A percentile compares a stretch with the other conserved stretches of the same genome.
These are phyloP conservation scores for Hirundo rustica DNA, from an alignment of 2,797 vertebrate species.

Conservation along the genomic window DNA sequence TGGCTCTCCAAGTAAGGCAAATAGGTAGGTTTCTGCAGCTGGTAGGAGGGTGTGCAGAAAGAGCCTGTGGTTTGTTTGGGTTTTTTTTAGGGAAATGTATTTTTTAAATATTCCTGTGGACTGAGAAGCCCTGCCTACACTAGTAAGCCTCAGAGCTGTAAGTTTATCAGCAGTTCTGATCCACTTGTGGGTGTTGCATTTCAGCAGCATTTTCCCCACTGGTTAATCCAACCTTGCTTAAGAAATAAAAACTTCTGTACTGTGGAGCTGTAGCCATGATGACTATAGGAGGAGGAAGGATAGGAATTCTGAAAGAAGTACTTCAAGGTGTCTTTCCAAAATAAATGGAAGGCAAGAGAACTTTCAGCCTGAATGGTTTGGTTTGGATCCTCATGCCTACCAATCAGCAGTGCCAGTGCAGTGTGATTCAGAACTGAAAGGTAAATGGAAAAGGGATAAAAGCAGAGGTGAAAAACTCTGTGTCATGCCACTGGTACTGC, in stretches of 20 bases:
- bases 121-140: neutral
- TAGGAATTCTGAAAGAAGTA: neutral
- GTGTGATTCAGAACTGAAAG: neutral
- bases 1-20: neutral
- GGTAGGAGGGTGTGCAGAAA: slow-evolving; percentile 44
- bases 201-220: neutral
- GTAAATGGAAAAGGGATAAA: neutral
- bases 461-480: neutral
- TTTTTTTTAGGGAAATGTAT: slow-evolving; percentile 38
- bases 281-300: neutral
- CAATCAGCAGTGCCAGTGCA: neutral
- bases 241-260: neutral
- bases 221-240: neutral
- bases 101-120: slow-evolving; percentile 42
- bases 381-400: neutral
- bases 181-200: neutral
- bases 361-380: rapidly evolving
- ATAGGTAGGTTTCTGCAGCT: slow-evolving; percentile 22
- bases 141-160: neutral
- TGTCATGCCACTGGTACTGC: neutral
- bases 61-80: neutral
- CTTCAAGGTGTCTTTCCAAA: neutral
- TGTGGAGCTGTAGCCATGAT: neutral
- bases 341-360: neutral
- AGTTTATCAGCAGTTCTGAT: neutral